These are phyloP conservation scores for Gallirallus australis DNA, from an alignment of 2,797 vertebrate species.

Conservation along the genomic window DNA sequence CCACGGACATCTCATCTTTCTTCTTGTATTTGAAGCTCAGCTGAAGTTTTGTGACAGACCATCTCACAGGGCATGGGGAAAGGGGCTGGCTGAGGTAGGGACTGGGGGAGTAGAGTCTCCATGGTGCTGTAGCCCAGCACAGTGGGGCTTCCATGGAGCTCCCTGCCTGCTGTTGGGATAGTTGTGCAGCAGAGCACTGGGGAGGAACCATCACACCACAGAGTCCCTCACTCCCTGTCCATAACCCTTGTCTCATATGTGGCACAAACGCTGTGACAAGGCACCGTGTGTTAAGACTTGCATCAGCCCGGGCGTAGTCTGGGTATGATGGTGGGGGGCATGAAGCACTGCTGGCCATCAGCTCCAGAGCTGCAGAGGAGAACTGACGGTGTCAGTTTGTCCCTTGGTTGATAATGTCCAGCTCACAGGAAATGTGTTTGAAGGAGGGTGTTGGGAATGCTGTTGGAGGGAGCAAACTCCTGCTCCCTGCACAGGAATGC, in stretches of 20 bases:
- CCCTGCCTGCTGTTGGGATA: neutral
- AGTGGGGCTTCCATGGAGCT: no score
- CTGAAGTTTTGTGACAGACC: neutral
- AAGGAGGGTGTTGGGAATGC: no score
- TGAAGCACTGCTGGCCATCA: fast-evolving
- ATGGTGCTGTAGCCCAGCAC: no score
- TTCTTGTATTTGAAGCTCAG: neutral
- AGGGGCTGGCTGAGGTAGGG: no score
- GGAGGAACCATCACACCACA: fast-evolving
- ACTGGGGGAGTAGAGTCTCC: no score
- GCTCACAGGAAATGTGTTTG: no score
- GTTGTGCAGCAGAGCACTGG: fast-evolving
- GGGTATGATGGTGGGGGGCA: fast-evolving
- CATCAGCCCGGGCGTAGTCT: fast-evolving
- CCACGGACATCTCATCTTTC: neutral
- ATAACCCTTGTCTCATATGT: fast-evolving
- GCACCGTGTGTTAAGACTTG: no score
- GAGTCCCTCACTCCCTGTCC: neutral
- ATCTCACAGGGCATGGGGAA: neutral
- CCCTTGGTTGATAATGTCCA: neutral
- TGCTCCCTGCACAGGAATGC: neutral
- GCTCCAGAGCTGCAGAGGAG: neutral
- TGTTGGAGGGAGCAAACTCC: neutral
- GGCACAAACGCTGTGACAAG: no score
- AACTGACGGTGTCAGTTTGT: fast-evolving